A percentile compares a stretch with the other conserved stretches of the same genome.
phyloP scores from a whole-genome alignment of 2,888 invertebrate species.

The Ichneumoninae sp. region DNA sequence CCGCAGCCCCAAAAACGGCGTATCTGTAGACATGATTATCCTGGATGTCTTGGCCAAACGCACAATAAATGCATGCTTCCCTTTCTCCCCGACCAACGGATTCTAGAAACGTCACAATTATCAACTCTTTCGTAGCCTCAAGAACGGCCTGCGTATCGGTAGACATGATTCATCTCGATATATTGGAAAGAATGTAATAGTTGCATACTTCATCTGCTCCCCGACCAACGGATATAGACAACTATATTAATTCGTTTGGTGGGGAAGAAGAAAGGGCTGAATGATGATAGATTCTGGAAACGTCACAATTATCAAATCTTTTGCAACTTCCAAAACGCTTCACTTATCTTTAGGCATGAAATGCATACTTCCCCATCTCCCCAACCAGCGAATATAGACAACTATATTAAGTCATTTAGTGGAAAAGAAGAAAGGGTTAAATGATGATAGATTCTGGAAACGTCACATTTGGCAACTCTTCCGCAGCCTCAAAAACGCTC shows the following conservation, averaged over 20 bases:
- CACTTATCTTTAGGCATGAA: no score
- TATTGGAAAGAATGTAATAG: no score
- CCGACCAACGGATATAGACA: neutral
- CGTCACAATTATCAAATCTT: slow-evolving; percentile 31
- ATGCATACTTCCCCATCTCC: no score
- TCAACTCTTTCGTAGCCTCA: slow-evolving; percentile 16
- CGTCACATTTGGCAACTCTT: slow-evolving; percentile 38
- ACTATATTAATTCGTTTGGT: slow-evolving; percentile 10
- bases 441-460: neutral
- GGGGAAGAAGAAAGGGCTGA: neutral
- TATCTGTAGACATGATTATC: slow-evolving; percentile 13
- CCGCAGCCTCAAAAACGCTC: neutral
- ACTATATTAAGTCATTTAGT: no score
- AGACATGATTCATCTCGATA: no score
- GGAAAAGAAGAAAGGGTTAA: neutral
- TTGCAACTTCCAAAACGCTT: neutral
- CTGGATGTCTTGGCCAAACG: neutral
- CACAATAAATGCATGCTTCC: neutral
- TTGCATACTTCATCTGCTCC: neutral
- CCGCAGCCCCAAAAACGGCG: slow-evolving; percentile 2
- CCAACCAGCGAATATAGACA: no score
- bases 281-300: slow-evolving; percentile 3
- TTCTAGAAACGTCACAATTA: slow-evolving; percentile 24
- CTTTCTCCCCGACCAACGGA: neutral
- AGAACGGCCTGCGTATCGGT: no score